phyloP scores from a whole-genome alignment of 2,797 vertebrate species.

The Arremon aurantiirostris region DNA sequence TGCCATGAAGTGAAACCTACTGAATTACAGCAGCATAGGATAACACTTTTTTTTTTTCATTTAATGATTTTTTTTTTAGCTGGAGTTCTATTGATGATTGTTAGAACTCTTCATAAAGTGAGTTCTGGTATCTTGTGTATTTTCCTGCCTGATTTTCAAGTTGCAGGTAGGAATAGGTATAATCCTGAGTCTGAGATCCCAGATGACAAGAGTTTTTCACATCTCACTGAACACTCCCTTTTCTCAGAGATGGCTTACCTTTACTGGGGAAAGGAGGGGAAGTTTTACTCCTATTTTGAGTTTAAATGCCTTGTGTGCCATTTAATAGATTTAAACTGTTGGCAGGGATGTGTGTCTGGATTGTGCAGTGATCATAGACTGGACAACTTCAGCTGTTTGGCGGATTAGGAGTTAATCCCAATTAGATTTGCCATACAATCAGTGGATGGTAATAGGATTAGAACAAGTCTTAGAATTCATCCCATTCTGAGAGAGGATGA shows the following conservation, averaged over 20 bases:
- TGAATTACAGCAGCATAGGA: not conserved
- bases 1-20: not conserved
- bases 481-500: not conserved
- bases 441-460: not conserved
- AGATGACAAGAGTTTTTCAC: not conserved
- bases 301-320: not conserved
- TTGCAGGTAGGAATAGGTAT: not conserved
- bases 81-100: not conserved
- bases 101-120: not conserved
- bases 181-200: not conserved
- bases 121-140: not conserved
- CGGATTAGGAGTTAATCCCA: not conserved
- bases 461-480: not conserved
- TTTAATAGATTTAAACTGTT: not conserved
- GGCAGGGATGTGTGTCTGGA: not conserved
- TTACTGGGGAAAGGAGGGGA: not conserved
- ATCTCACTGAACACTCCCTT: not conserved
- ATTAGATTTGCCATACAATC: not conserved
- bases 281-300: not conserved
- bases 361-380: not conserved
- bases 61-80: not conserved
- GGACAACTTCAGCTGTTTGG: not conserved
- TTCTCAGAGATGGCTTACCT: not conserved
- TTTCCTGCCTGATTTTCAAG: not conserved
- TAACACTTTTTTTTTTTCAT: not conserved